A percentile compares a stretch with the other conserved stretches of the same genome.
Evolutionary conservation across 2,113 vertebrate species (phyloP).

Genomic region (Heteronetta atricapilla): DNA sequence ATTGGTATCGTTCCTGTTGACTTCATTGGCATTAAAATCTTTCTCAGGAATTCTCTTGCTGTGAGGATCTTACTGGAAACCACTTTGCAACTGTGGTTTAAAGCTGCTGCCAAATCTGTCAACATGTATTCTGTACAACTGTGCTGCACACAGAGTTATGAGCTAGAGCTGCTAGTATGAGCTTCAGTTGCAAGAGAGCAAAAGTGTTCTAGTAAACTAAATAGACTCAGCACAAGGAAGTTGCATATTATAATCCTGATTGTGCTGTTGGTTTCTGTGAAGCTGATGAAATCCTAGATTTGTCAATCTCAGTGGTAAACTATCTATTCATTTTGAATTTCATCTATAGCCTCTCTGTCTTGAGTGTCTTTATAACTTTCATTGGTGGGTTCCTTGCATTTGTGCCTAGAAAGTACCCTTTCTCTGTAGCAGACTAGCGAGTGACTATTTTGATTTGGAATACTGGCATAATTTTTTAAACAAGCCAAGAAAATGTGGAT

Average conservation of each 20-base stretch:
- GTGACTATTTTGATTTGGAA: neutral
- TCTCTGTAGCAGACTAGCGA: neutral
- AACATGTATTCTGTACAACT: neutral
- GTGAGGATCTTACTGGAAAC: neutral
- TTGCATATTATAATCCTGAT: neutral
- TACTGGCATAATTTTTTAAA: neutral
- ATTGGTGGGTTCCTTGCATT: neutral
- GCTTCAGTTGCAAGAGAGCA: neutral
- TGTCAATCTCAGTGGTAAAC: neutral
- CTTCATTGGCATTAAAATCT: neutral
- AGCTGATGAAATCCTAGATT: neutral
- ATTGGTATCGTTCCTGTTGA: neutral
- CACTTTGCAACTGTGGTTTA: neutral
- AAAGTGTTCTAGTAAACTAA: neutral
- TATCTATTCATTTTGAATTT: neutral
- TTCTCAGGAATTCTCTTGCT: neutral
- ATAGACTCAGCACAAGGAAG: neutral
- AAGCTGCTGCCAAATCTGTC: neutral
- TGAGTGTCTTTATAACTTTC: neutral
- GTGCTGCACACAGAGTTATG: neutral
- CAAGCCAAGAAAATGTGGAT: neutral
- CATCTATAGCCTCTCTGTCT: neutral
- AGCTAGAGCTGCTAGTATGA: neutral
- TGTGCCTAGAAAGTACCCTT: neutral
- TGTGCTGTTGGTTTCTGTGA: neutral